Conservation (phyloP, 2,113 vertebrate genomes). For the Takifugu flavidus region DNA sequence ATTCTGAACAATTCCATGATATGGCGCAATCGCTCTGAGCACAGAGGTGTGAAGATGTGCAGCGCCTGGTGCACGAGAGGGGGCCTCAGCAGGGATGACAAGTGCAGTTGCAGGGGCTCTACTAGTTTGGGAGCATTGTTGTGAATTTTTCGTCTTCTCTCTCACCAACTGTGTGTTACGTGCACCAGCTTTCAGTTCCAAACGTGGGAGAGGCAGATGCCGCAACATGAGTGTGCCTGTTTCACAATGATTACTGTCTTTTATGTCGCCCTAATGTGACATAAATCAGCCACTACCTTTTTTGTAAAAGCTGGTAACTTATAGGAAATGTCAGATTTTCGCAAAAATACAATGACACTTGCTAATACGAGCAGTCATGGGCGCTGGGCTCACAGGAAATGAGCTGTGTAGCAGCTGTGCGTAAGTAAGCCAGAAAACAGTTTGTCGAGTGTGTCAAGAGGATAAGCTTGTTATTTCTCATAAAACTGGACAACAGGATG, state of each 20-base stretch:
- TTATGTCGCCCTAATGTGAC: too few relatives aligned
- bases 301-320: too few relatives aligned
- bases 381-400: neutral
- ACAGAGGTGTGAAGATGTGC: too few relatives aligned
- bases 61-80: too few relatives aligned
- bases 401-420: constrained; percentile 6
- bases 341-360: too few relatives aligned
- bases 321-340: too few relatives aligned
- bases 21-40: too few relatives aligned
- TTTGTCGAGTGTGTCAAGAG: constrained; percentile 27
- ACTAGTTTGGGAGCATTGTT: neutral
- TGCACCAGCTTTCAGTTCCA: neutral
- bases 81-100: neutral
- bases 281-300: too few relatives aligned
- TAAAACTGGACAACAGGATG: constrained; percentile 70
- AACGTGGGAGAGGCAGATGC: neutral
- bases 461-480: constrained; percentile 54
- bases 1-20: neutral
- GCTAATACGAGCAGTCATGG: neutral
- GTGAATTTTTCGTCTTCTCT: constrained; percentile 1
- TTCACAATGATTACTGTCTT: too few relatives aligned
- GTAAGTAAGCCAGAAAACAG: constrained; percentile 12
- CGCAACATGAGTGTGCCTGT: neutral
- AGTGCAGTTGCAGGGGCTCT: neutral
- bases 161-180: neutral